Conservation (phyloP, 2,888 invertebrate genomes). For the Phalangium opilio region DNA sequence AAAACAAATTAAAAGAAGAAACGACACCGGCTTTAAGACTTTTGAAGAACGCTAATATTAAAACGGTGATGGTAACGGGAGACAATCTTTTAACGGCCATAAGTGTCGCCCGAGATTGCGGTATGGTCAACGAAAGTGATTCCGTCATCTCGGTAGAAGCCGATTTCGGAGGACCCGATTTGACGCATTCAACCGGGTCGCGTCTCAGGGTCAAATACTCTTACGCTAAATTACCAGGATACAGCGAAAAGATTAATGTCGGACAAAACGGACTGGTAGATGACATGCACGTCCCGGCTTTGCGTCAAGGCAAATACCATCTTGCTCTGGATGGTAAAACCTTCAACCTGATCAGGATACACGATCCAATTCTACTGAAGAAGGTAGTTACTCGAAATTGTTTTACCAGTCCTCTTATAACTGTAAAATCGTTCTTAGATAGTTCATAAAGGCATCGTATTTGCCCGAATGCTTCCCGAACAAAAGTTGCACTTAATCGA, state of each 20-base stretch:
- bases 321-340: conserved; percentile 35
- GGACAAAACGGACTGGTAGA: conserved; percentile 34
- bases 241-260: conserved; percentile 18
- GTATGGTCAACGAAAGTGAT: conserved; percentile 49
- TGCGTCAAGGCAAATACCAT: conserved; percentile 23
- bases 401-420: too few species aligned
- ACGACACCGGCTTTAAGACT: conserved; percentile 64
- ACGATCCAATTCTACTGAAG: conserved; percentile 29
- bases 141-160: conserved; percentile 41
- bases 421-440: conserved; percentile 9
- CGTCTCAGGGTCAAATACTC: conserved; percentile 13
- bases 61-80: conserved; percentile 88
- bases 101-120: conserved; percentile 81
- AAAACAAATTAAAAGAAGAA: conserved; percentile 81
- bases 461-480: conserved; percentile 34
- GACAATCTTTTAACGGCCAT: conserved; percentile 66
- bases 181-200: background rate
- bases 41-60: conserved; percentile 66
- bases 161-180: conserved; percentile 7
- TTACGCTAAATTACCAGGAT: conserved; percentile 20
- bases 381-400: too few species aligned
- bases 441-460: conserved; percentile 26
- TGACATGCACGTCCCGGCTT: conserved; percentile 10
- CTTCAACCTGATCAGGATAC: conserved; percentile 30
- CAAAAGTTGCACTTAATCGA: conserved; percentile 60